Evolutionary conservation across 1,140 invertebrate genomes (phyloP).

Genomic region (Branchinecta lindahli): DNA sequence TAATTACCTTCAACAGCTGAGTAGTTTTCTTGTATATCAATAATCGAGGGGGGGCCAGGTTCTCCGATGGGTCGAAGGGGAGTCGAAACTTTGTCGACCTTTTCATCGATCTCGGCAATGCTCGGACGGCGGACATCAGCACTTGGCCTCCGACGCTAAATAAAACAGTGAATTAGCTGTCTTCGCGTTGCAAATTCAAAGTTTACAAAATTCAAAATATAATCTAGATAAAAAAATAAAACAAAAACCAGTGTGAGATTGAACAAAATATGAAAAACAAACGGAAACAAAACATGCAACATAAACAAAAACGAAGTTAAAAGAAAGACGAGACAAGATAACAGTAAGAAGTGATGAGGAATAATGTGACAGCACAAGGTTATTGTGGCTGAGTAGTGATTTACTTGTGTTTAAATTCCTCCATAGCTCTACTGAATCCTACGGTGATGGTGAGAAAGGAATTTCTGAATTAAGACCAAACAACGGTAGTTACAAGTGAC

Average conservation of each 20-base stretch:
- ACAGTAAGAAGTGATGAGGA: neutral
- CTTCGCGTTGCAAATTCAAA: constrained; percentile 22
- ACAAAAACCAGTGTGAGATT: constrained; percentile 10
- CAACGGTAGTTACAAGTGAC: too few relatives aligned
- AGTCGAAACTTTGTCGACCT: constrained; percentile 74
- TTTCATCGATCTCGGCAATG: constrained; percentile 68
- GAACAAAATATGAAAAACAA: constrained; percentile 13
- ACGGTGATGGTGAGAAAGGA: too few relatives aligned
- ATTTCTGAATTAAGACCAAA: too few relatives aligned
- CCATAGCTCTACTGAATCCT: too few relatives aligned
- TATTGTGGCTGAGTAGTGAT: neutral
- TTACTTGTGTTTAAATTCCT: too few relatives aligned
- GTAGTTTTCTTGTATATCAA: constrained; percentile 77
- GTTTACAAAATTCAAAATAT: constrained; percentile 21
- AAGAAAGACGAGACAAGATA: constrained; percentile 15
- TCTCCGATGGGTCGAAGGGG: constrained; percentile 58
- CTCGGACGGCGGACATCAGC: constrained; percentile 67
- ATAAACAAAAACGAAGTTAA: constrained; percentile 22
- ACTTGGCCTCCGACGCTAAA: constrained; percentile 65
- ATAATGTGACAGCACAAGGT: constrained; percentile 2
- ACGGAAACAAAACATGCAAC: constrained; percentile 13
- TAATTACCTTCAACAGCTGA: constrained; percentile 69
- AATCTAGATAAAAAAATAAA: constrained; percentile 23
- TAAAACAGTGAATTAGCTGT: constrained; percentile 21
- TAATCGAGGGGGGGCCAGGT: constrained; percentile 64